Base-by-base conservation (phyloP, 1,140 invertebrate species). In the Sminthurinus signatus region DNA sequence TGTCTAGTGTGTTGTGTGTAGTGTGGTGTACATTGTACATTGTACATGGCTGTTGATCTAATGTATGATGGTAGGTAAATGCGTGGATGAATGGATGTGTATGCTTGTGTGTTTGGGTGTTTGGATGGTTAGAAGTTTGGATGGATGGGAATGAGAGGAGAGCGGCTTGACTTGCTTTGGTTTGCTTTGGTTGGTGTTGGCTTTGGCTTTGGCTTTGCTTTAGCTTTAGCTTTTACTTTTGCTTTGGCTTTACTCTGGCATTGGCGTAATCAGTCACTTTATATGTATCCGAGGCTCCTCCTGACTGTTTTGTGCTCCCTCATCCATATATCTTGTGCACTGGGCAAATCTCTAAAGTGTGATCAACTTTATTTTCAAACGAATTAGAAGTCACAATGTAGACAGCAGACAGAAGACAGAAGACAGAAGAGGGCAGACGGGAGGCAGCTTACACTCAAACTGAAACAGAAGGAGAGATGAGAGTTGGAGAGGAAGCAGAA, bases 331-430 rank as follows among this genome's bases (percentile, higher is more conserved):
- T 64, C 63, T 64, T 64, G 46, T 60, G 28, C 43, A 52, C 32
- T 61, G 60, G 55, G 52, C 65, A 67, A 67, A 67, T 67, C 65
- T 67, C 65, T 62, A 59, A 67, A 67, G 65, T 58, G 65, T 67
- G 65, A 67, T 67, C 65, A 67, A 67, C 65, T 57, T 67, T 67
- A 62, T 67, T 67, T 62, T 67, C 58, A 8, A n/a, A 23, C 43
- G 55, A 67, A 62, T 62, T 67, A 62, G 52, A 62, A 67, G 65
- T 67, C 65, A 62, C 64, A 58, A 58, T 54, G 52, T 57, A 46
- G 15, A 39, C 15, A 15, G n/a, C n/a, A n/a, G n/a, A n/a, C n/a
- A n/a, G n/a, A n/a, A n/a, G n/a, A n/a, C n/a, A n/a, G n/a, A n/a
- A n/a, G n/a, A n/a, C n/a, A n/a, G n/a, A n/a, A n/a, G n/a, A n/a